phyloP scores from a whole-genome alignment of 2,113 vertebrate genomes.

The Blennius ocellaris region DNA sequence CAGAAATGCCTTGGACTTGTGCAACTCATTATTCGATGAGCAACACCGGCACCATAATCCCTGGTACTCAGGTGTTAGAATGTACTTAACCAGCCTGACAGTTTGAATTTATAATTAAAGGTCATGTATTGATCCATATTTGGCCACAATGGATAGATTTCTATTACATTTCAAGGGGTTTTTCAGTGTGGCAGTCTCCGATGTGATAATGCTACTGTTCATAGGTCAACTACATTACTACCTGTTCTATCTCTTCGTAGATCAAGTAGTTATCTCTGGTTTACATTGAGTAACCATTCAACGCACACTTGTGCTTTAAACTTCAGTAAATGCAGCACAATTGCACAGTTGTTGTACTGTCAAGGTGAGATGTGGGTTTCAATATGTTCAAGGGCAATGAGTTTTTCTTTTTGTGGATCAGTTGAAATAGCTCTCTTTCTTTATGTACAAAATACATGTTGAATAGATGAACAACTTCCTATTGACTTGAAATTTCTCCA shows the following conservation, averaged over 20 bases:
- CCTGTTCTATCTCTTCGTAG: conserved; percentile 18
- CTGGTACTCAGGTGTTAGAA: conserved; percentile 51
- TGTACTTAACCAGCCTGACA: conserved; percentile 57
- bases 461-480: conserved; percentile 24
- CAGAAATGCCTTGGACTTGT: conserved; percentile 57
- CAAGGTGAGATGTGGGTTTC: conserved; percentile 31
- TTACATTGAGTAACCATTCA: conserved; percentile 36
- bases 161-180: conserved; percentile 28
- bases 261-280: conserved; percentile 45
- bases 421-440: conserved; percentile 13
- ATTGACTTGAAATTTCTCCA: conserved; percentile 31
- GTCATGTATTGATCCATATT: conserved; percentile 52
- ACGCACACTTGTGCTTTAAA: conserved; percentile 14
- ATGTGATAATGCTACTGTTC: conserved; percentile 35
- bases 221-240: conserved; percentile 22
- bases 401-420: conserved; percentile 2
- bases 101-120: conserved; percentile 59
- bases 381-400: conserved; percentile 27
- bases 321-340: conserved; percentile 31
- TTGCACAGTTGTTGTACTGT: conserved; percentile 28
- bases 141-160: conserved; percentile 7
- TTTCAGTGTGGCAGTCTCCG: conserved; percentile 16
- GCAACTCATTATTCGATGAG: conserved; percentile 65
- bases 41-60: conserved; percentile 57
- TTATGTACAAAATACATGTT: conserved; percentile 31